Evolutionary conservation across 1,140 invertebrate species (phyloP), one percentile per base, ranked within the genome.

Genomic region (Drosophila ironensis): DNA sequence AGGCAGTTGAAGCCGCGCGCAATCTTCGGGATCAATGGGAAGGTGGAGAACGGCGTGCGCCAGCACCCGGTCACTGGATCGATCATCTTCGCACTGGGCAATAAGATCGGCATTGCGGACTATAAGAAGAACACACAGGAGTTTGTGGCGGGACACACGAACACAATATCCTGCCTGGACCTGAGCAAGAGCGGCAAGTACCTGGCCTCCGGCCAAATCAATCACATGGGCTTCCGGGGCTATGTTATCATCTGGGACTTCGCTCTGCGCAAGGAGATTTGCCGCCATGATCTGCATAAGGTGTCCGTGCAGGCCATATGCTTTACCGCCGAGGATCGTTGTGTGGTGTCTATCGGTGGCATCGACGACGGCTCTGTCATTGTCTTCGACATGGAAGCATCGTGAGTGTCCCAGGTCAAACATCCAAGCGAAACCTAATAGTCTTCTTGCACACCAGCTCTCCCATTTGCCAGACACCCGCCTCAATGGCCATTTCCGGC

Each of bases 211-310:
- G 97, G 97, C 0, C 96, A 98, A 90, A 93, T 96, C 7, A 98
- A 95, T 82, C 94, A 97, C 77, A 96, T 97, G 88, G 97, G 97
- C 4, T 98, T 97, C 87, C 97, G 96, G 92, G 95, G 97, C 3
- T 92, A 92, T 59, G 94, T 97, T 0, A 97, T 97, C 68, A 88
- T 98, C 11, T 98, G 97, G 97, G 93, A 97, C 84, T 98, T 95
- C 80, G 91, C 93, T 4, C 92, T 91, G 30, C 92, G 92, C 56
- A 91, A 89, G 24, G 88, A 93, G 37, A 89, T 95, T 33, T 91
- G 92, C 0, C 93, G 92, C 45, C 93, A 97, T 89, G 94, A 95
- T 88, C 91, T 96, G 7, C 97, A 98, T 89, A 97, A 97, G 90
- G 94, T 94, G 0, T 93, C 95, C 38, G 94, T 98, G 0, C 94